Percentiles rank a stretch among this genome's conserved stretches.
These are phyloP conservation scores for Epizoanthus illoricatus DNA, from an alignment of 92 coral and sea anemone species.

Conservation along the genomic window DNA sequence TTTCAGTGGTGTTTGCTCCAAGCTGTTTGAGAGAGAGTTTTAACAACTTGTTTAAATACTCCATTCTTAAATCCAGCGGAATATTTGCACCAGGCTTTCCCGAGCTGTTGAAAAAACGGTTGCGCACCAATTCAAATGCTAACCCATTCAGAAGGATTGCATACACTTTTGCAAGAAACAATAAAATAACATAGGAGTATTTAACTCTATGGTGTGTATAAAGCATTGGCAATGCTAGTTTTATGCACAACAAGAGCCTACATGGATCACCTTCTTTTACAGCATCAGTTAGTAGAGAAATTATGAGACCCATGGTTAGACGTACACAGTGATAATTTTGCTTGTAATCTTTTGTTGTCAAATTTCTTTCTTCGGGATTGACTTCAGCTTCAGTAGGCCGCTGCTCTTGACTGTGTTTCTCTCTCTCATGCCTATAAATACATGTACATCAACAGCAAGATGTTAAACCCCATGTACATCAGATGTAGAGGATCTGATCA, in stretches of 20 bases:
- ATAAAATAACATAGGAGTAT: constrained; percentile 44
- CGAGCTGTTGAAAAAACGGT: constrained; percentile 41
- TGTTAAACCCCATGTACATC: constrained; percentile 12
- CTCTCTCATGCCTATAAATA: constrained; percentile 45
- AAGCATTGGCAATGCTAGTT: constrained; percentile 41
- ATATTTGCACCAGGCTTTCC: constrained; percentile 47
- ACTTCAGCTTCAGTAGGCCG: constrained; percentile 6
- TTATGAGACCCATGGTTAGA: constrained; percentile 37
- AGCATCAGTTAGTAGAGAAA: constrained; percentile 36
- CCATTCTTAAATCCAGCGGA: constrained; percentile 51
- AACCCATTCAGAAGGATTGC: constrained; percentile 44
- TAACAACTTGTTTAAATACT: constrained; percentile 38
- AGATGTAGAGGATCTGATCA: constrained; percentile 9
- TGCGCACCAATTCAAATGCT: constrained; percentile 45
- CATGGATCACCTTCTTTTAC: constrained; percentile 50
- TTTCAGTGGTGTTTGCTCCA: constrained; percentile 39
- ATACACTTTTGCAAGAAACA: constrained; percentile 47
- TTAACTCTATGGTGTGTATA: constrained; percentile 43
- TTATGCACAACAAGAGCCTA: constrained; percentile 40
- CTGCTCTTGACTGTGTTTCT: constrained; percentile 39
- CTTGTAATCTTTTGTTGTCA: constrained; percentile 31
- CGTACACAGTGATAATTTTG: constrained; percentile 43
- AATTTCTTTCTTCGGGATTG: constrained; percentile 23
- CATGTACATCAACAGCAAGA: constrained; percentile 11
- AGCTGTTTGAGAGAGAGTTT: constrained; percentile 45